Conservation (phyloP, 2,888 invertebrate species). For the Anthophora plumipes region DNA sequence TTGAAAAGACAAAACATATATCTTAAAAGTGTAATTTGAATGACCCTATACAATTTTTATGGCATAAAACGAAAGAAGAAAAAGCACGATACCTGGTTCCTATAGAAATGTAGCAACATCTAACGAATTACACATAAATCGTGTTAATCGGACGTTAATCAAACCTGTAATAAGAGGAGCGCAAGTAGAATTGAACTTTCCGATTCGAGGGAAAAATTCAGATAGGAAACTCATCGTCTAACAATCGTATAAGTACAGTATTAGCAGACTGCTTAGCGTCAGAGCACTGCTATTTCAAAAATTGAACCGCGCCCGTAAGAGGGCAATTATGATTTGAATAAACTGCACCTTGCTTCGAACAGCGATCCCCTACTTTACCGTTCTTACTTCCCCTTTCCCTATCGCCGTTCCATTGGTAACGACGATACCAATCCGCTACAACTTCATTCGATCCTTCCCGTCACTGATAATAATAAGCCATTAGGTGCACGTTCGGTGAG, state of each 20-base stretch:
- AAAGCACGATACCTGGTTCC: too few species aligned
- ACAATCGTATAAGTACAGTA: not conserved
- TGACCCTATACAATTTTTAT: too few species aligned
- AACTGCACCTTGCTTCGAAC: constrained; percentile 31
- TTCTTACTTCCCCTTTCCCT: constrained; percentile 14
- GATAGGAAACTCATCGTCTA: not conserved
- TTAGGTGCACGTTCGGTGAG: constrained; percentile 76
- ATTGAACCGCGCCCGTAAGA: constrained; percentile 38
- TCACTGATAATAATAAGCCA: constrained; percentile 77
- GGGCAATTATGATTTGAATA: constrained; percentile 65
- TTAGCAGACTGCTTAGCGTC: constrained; percentile 17
- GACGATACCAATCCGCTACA: constrained; percentile 74
- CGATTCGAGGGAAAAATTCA: not conserved
- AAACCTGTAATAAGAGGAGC: too few species aligned
- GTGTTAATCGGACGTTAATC: too few species aligned
- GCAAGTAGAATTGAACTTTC: not conserved
- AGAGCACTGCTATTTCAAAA: constrained; percentile 37
- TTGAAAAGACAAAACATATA: too few species aligned
- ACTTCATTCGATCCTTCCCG: constrained; percentile 75
- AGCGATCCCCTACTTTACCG: constrained; percentile 24
- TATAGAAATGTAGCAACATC: too few species aligned
- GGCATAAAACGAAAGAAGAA: too few species aligned
- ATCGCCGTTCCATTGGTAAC: constrained; percentile 28
- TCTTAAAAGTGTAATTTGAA: too few species aligned
- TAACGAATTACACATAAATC: too few species aligned